A percentile compares a stretch with the other conserved stretches of the same genome.
Conservation (phyloP, 2,113 vertebrate species). For the Clarias batrachus region DNA sequence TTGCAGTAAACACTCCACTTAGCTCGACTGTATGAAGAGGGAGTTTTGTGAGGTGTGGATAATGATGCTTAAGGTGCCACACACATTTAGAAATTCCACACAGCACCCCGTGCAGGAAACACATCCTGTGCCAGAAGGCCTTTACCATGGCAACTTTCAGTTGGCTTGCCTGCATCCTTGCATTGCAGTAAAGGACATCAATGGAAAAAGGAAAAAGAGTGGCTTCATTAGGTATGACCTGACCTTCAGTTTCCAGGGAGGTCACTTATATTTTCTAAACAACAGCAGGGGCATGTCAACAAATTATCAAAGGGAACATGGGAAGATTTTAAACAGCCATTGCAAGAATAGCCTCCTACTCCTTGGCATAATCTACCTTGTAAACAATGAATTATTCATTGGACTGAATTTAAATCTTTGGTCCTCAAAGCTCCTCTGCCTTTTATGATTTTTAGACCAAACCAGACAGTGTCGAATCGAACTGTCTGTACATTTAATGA, state of each 20-base stretch:
- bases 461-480: conserved; percentile 29
- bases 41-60: conserved; percentile 32
- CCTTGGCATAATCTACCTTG: conserved; percentile 57
- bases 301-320: conserved; percentile 65
- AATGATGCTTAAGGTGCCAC: conserved; percentile 48
- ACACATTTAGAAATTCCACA: conserved; percentile 53
- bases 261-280: conserved; percentile 66
- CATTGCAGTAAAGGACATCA: conserved; percentile 60
- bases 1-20: not conserved
- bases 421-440: conserved; percentile 41
- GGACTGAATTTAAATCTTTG: conserved; percentile 49
- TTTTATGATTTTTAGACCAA: conserved; percentile 47
- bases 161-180: conserved; percentile 57
- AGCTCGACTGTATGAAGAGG: not conserved
- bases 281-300: conserved; percentile 66
- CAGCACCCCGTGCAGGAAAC: conserved; percentile 54
- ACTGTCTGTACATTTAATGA: conserved; percentile 35
- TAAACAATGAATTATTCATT: conserved; percentile 72
- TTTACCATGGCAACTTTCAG: conserved; percentile 56
- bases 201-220: conserved; percentile 56
- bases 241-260: conserved; percentile 62
- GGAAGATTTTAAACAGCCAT: conserved; percentile 60
- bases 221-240: conserved; percentile 65
- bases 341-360: conserved; percentile 56
- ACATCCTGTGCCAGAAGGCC: conserved; percentile 50